Percentiles rank a stretch among this genome's conserved stretches.
phyloP scores from a whole-genome alignment of 2,888 invertebrate genomes.

The Sipunculus nudus region DNA sequence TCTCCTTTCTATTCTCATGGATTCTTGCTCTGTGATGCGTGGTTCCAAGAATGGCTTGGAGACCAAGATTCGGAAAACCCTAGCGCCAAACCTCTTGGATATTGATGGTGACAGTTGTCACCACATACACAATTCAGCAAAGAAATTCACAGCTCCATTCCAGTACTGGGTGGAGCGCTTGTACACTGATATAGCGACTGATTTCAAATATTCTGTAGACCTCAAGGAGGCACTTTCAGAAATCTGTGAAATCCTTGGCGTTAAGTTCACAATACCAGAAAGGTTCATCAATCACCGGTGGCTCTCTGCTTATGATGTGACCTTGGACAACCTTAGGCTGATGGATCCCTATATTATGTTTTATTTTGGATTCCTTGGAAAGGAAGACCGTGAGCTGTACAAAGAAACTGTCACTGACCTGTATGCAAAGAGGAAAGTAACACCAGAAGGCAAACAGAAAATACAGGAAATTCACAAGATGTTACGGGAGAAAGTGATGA shows the following conservation, averaged over 20 bases:
- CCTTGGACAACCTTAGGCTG: not conserved
- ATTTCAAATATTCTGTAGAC: not conserved
- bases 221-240: not conserved
- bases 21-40: constrained; percentile 16
- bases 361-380: not conserved
- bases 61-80: not conserved
- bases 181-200: not conserved
- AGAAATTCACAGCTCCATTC: not conserved
- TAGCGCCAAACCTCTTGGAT: not conserved
- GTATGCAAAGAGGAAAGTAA: not conserved
- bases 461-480: not conserved
- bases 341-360: not conserved
- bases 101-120: not conserved
- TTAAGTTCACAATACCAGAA: not conserved
- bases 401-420: not conserved
- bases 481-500: not conserved
- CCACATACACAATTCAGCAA: not conserved
- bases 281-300: not conserved
- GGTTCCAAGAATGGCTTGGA: constrained; percentile 15
- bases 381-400: not conserved
- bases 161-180: not conserved
- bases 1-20: constrained; percentile 13
- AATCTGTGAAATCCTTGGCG: not conserved
- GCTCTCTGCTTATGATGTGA: not conserved
- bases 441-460: not conserved